A percentile compares a stretch with the other conserved stretches of the same genome.
Evolutionary conservation across 2,888 invertebrate species (phyloP).

Genomic region (Cremastobaeus sp.): DNA sequence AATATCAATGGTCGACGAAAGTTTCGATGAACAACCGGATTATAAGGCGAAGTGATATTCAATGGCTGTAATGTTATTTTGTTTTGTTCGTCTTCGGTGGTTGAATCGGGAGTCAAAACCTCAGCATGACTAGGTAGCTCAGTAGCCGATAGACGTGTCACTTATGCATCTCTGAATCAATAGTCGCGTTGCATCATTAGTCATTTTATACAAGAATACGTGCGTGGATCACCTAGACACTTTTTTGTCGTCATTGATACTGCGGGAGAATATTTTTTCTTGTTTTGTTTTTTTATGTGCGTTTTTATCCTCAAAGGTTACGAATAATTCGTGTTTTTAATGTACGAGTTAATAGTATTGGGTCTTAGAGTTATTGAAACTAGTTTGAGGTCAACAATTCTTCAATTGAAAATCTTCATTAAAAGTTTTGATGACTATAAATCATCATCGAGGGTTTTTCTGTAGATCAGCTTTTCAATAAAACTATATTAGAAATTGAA

Average conservation of each 20-base stretch:
- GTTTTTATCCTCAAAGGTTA: too few relatives aligned
- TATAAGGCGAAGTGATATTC: conserved; percentile 44
- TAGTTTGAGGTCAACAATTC: too few relatives aligned
- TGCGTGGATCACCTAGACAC: conserved; percentile 34
- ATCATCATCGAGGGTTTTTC: too few relatives aligned
- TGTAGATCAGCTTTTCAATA: too few relatives aligned
- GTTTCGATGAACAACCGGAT: conserved; percentile 27
- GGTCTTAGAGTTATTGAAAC: too few relatives aligned
- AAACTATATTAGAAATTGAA: too few relatives aligned
- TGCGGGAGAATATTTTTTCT: too few relatives aligned
- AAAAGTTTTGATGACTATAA: too few relatives aligned
- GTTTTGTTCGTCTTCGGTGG: conserved; percentile 71
- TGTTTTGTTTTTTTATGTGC: too few relatives aligned
- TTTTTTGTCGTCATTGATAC: conserved; percentile 43
- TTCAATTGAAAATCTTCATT: too few relatives aligned
- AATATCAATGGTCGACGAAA: conserved; percentile 24
- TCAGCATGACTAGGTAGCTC: conserved; percentile 77
- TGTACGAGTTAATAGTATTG: too few relatives aligned
- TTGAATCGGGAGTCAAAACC: conserved; percentile 75
- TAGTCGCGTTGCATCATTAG: conserved; percentile 74
- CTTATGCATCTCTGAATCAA: conserved; percentile 77
- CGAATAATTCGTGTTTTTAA: too few relatives aligned
- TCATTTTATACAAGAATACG: conserved; percentile 68
- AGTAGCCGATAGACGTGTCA: conserved; percentile 77
- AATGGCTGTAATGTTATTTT: conserved; percentile 35